Base-by-base conservation (phyloP, 2,888 invertebrate species). In the Zelleria hepariella region DNA sequence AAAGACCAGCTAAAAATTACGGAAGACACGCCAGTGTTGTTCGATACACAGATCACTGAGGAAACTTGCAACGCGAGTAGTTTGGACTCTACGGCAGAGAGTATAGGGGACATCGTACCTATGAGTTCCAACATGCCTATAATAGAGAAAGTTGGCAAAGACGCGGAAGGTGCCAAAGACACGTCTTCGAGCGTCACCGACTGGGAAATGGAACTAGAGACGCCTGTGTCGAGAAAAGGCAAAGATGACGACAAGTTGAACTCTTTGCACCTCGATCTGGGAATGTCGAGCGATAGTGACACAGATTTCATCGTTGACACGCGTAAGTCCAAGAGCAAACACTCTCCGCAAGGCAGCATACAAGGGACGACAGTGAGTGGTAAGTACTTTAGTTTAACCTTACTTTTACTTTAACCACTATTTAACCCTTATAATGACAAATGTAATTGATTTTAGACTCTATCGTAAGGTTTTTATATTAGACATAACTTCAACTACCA, bases 131-230 rank as follows among this genome's bases (percentile, higher is more conserved):
- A 68, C 61, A 68, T 85, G 61, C 66, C 78, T 18, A 68, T 78
- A 48, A 73, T 78, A 20, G 75, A 75, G 25, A 81, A 77, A 60
- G 74, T 77, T 71, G 62, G 67, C 56, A 84, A 85, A 65, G 77
- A 79, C 57, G 69, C 72, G 0, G 82, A 80, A n/a, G 75, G 68
- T 21, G 75, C 67, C 2, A 86, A 85, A 62, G 82, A 84, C 61
- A 42, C 32, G 15, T 76, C 86, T 21, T 80, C 88, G 57, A 83
- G 81, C 63, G 84, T 84, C 59, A 82, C 88, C 2, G 91, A 92
- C 66, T 92, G 92, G 92, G 92, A 92, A 72, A 90, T 91, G 81
- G 92, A 91, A 68, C 72, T 91, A 52, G 92, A 91, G 62, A 42
- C 32, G 32, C 88, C 91, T 42, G 90, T 80, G 20, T 70, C 81